phyloP scores from a whole-genome alignment of 2,113 vertebrate genomes.

The Ctenodactylus gundi region DNA sequence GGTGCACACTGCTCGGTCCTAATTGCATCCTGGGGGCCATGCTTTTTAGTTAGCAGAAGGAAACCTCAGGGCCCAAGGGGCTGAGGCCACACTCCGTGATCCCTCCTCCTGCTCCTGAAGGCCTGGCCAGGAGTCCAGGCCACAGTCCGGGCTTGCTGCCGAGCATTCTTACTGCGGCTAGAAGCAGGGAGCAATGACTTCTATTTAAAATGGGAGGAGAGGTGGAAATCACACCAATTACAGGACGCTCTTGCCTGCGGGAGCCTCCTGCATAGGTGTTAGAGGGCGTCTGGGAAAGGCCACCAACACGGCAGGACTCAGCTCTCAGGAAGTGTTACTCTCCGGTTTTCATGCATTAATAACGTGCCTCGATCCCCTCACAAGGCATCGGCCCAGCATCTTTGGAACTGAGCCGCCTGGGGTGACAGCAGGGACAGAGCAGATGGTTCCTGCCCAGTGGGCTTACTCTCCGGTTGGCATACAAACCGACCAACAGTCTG shows the following conservation, averaged over 20 bases:
- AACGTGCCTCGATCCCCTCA: background rate
- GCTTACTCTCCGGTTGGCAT: background rate
- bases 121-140: background rate
- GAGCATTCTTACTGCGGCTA: background rate
- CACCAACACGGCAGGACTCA: background rate
- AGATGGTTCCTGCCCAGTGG: background rate
- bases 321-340: background rate
- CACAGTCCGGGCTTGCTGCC: background rate
- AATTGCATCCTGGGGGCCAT: constrained; percentile 20
- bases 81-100: background rate
- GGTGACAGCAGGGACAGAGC: background rate
- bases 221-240: background rate
- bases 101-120: background rate
- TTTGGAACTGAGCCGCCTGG: background rate
- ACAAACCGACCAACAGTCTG: background rate
- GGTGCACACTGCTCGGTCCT: background rate
- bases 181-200: background rate
- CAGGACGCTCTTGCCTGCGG: background rate
- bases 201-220: background rate
- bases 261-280: background rate
- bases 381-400: background rate
- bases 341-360: constrained; percentile 1
- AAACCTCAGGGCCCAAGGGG: constrained; percentile 21
- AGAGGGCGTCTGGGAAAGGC: background rate
- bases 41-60: constrained; percentile 1